Conservation (phyloP, 1,140 invertebrate genomes). For the Eupeodes corollae region DNA sequence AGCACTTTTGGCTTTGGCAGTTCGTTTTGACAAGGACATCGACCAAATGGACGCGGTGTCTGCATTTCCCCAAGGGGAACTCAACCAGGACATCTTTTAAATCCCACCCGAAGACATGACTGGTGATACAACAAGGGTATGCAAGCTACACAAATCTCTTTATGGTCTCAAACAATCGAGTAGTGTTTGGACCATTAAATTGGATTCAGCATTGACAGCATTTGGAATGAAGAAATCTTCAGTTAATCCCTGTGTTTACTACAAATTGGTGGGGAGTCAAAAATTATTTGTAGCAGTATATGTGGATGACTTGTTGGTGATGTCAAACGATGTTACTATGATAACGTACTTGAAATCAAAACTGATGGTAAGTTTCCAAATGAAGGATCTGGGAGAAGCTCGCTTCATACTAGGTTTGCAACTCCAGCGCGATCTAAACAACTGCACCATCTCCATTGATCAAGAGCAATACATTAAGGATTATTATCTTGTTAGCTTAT, state of each 20-base stretch:
- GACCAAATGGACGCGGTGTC: conserved; percentile 33
- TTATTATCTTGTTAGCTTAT: no score
- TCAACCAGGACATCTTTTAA: conserved; percentile 20
- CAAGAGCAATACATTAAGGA: conserved; percentile 9
- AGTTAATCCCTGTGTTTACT: conserved; percentile 22
- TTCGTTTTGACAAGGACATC: no score
- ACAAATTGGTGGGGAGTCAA: conserved; percentile 6
- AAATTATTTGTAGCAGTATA: conserved; percentile 20
- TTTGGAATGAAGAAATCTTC: conserved; percentile 12
- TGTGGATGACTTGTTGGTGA: conserved; percentile 34
- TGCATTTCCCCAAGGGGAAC: conserved; percentile 34
- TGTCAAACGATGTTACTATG: conserved; percentile 10
- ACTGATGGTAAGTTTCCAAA: conserved; percentile 16
- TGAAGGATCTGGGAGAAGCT: conserved; percentile 12
- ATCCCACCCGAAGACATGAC: no score
- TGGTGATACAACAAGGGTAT: no score
- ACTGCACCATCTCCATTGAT: conserved; percentile 5
- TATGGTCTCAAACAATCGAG: conserved; percentile 39
- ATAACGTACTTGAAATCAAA: conserved; percentile 9
- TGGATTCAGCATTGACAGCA: conserved; percentile 8
- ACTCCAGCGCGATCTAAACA: conserved; percentile 6
- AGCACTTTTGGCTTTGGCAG: no score
- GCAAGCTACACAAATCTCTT: conserved; percentile 8
- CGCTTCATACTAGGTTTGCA: conserved; percentile 20
- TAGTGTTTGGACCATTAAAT: conserved; percentile 28